Percentiles rank a stretch among this genome's conserved stretches.
Conservation (phyloP, 2,888 invertebrate genomes). For the Colostygia pectinataria region DNA sequence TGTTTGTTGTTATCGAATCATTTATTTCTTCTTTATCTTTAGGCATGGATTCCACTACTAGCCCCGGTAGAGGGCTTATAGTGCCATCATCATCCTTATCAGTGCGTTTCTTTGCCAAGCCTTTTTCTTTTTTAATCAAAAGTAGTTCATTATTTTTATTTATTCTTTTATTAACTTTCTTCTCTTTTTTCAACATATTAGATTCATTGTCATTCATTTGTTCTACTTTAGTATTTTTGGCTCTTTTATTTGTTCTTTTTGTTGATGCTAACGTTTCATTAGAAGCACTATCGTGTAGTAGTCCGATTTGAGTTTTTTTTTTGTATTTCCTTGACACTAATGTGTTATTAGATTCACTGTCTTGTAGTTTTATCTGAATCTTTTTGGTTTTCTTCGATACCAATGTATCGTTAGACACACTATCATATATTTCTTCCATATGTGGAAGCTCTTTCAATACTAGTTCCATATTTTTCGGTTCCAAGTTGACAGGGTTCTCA, state of each 20-base stretch:
- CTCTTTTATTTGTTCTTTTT: conserved; percentile 29
- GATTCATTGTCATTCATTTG: neutral
- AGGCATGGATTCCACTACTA: conserved; percentile 55
- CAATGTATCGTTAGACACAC: conserved; percentile 22
- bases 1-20: conserved; percentile 46
- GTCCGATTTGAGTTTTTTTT: neutral
- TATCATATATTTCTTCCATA: conserved; percentile 53
- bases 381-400: neutral
- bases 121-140: conserved; percentile 26
- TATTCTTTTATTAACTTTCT: neutral
- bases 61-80: conserved; percentile 61
- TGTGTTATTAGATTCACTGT: conserved; percentile 5
- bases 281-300: neutral
- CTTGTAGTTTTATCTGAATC: neutral
- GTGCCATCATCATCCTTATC: conserved; percentile 45
- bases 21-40: conserved; percentile 38
- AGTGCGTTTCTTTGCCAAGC: conserved; percentile 26
- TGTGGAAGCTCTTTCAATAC: conserved; percentile 36
- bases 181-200: too few species aligned
- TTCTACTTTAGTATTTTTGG: neutral
- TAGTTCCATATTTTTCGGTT: conserved; percentile 39
- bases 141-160: conserved; percentile 28
- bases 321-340: neutral
- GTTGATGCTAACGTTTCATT: conserved; percentile 23
- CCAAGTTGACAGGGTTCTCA: conserved; percentile 29